Base-by-base conservation (phyloP, 2,888 invertebrate species). In the Rhimphoctona megacephalus region DNA sequence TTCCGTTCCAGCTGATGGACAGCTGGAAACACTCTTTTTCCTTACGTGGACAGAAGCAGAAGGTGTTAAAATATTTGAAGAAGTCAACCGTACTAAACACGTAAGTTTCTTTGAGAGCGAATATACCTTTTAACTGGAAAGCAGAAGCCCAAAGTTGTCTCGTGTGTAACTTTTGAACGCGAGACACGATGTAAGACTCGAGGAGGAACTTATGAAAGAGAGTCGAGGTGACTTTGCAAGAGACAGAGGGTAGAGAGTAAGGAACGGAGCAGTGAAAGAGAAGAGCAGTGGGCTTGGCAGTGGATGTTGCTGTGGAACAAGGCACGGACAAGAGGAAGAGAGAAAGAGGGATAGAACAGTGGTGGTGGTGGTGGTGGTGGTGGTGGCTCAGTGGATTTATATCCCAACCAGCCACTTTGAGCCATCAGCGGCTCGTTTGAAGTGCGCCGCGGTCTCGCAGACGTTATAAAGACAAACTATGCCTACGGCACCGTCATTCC, bases 381-480 rank as follows among this genome's bases (percentile, higher is more conserved):
- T 92, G 92, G 93, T 93, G 91, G 93, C 92, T 92, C 91, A 83
- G 87, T 92, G 92, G 94, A 94, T 94, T 94, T 94, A 94, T 94
- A 94, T 92, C 94, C 92, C 89, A 90, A 91, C 91, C 92, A 93
- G 93, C 92, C 94, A 94, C 94, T 94, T 94, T 93, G 94, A 93
- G 92, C 94, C 94, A 94, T 94, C 94, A 94, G 94, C 94, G 94
- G 94, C 93, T 93, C 94, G 94, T 94, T 94, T 94, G 94, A 94
- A 93, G 94, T 94, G 91, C 92, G 90, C 93, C 93, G 93, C 92
- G 92, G 90, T 90, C 92, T 90, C 90, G 92, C 92, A 92, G 93
- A 94, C 93, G 93, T 94, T 94, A 94, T 94, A 94, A 94, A 94
- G 94, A 94, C 94, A 94, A 94, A 94, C 94, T 94, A 93, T 93